Conservation (phyloP, 2,888 invertebrate species). For the Pseudococcus jackbeardsleyi region DNA sequence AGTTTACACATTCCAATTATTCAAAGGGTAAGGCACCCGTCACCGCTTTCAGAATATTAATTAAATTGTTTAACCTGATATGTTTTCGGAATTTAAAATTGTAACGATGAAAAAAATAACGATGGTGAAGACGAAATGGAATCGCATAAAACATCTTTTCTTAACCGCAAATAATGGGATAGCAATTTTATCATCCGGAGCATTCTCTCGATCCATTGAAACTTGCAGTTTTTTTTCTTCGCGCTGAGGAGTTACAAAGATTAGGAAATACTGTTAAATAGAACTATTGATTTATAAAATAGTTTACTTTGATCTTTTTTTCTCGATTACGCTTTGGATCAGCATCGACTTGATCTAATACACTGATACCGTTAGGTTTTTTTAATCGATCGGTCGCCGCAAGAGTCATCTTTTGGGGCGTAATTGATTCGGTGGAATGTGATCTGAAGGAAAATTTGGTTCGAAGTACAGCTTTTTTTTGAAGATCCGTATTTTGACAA, state of each 20-base stretch:
- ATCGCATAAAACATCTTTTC: no score
- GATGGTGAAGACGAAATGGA: no score
- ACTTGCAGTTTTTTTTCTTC: conserved; percentile 96
- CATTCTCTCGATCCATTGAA: conserved; percentile 82
- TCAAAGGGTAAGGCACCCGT: no score
- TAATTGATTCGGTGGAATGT: conserved; percentile 98
- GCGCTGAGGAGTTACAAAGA: conserved; percentile 75
- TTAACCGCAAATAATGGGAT: conserved; percentile 95
- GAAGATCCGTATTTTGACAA: conserved; percentile 96
- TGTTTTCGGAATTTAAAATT: no score
- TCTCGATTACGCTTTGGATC: conserved; percentile 95
- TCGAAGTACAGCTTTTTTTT: conserved; percentile 96
- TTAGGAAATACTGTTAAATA: conserved; percentile 23
- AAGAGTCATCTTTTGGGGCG: conserved; percentile 98
- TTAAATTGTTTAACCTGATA: no score
- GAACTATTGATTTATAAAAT: no score
- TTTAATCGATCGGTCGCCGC: conserved; percentile 95
- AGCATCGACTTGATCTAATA: conserved; percentile 91
- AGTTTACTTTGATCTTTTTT: conserved; percentile 86
- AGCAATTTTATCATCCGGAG: conserved; percentile 93
- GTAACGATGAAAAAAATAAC: no score
- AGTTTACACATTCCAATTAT: no score
- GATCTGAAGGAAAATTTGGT: conserved; percentile 98
- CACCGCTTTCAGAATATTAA: no score
- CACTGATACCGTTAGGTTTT: conserved; percentile 95